phyloP scores from a whole-genome alignment of 2,888 invertebrate species.

The Acanthopleura granulata region DNA sequence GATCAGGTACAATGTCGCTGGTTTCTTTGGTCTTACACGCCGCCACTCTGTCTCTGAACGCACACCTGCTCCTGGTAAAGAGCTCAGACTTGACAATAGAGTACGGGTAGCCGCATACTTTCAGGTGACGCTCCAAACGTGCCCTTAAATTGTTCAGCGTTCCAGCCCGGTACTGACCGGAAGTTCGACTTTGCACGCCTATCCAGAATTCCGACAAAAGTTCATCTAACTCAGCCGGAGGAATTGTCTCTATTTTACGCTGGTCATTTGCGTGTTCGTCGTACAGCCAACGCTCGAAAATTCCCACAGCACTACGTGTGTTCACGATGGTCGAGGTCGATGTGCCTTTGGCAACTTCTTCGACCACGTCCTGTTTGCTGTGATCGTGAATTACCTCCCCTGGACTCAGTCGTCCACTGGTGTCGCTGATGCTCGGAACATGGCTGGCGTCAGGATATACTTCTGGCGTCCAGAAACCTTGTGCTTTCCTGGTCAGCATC shows the following conservation, averaged over 20 bases:
- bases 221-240: background rate
- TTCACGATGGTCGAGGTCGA: background rate
- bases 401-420: too few relatives aligned
- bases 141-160: background rate
- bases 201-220: background rate
- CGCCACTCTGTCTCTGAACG: background rate
- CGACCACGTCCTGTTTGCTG: too few relatives aligned
- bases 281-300: background rate
- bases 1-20: too few relatives aligned
- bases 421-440: too few relatives aligned
- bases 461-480: too few relatives aligned
- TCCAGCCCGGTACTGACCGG: background rate
- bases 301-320: background rate
- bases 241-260: conserved; percentile 10
- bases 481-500: too few relatives aligned
- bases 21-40: too few relatives aligned
- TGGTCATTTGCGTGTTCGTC: background rate
- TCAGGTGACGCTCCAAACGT: background rate
- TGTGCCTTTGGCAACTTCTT: too few relatives aligned
- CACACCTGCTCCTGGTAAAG: background rate
- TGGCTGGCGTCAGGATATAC: too few relatives aligned
- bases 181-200: background rate
- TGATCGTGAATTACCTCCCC: too few relatives aligned
- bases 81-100: conserved; percentile 5
- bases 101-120: background rate